These are phyloP conservation scores for Drosophila bocqueti DNA, from an alignment of 1,140 invertebrate species.

Conservation along the genomic window DNA sequence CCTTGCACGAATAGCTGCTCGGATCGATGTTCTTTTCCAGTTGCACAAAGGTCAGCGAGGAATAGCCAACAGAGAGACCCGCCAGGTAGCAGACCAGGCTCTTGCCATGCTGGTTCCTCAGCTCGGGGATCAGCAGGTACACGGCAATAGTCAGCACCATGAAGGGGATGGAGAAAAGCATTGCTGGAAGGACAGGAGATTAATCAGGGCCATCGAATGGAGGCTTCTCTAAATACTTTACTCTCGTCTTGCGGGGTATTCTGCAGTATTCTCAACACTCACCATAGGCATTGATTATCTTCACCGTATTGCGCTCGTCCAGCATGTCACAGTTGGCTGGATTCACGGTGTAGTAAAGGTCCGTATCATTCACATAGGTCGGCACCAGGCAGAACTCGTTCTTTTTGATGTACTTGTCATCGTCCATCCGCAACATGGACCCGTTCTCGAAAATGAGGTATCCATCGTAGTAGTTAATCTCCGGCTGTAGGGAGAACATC, in stretches of 20 bases:
- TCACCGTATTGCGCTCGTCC: conserved; percentile 58
- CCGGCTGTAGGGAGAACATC: conserved; percentile 72
- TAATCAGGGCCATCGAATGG: not conserved
- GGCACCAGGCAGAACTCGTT: conserved; percentile 74
- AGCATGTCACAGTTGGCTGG: conserved; percentile 72
- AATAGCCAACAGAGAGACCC: conserved; percentile 88
- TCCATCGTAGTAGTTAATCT: conserved; percentile 50
- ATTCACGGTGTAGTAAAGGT: conserved; percentile 60
- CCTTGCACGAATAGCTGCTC: conserved; percentile 42
- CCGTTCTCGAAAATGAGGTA: conserved; percentile 73
- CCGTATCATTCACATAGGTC: conserved; percentile 55
- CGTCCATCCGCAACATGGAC: conserved; percentile 62
- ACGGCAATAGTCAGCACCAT: conserved; percentile 90
- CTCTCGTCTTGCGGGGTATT: too few species aligned
- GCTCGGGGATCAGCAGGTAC: conserved; percentile 89
- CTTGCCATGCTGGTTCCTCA: conserved; percentile 90
- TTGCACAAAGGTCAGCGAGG: conserved; percentile 86
- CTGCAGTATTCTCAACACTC: conserved; percentile 13
- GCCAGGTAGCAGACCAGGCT: conserved; percentile 90
- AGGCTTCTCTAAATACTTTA: too few species aligned
- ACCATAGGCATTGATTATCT: conserved; percentile 78
- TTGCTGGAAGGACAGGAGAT: conserved; percentile 83
- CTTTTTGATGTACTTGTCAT: conserved; percentile 54
- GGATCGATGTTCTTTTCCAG: conserved; percentile 70
- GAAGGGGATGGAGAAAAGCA: conserved; percentile 90